phyloP scores from a whole-genome alignment of 2,888 invertebrate species.

The Ditylenchus weischeri region DNA sequence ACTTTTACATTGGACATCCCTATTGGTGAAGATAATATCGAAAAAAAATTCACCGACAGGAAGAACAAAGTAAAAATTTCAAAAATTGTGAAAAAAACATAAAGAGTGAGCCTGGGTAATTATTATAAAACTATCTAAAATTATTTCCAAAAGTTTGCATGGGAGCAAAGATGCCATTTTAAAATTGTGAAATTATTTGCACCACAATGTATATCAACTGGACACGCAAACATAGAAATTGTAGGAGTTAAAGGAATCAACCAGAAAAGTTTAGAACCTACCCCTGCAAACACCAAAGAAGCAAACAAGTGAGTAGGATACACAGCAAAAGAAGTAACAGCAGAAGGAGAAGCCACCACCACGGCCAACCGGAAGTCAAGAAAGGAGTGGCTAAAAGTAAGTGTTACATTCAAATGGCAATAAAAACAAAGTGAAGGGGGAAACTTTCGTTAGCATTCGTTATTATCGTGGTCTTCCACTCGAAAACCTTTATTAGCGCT shows the following conservation, averaged over 20 bases:
- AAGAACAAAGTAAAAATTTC: too few relatives aligned
- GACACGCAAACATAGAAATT: neutral
- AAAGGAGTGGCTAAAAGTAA: conserved; percentile 50
- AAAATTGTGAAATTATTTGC: neutral
- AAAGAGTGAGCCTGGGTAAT: too few relatives aligned
- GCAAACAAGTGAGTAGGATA: conserved; percentile 55
- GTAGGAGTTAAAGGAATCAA: too few relatives aligned
- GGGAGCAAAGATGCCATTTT: too few relatives aligned
- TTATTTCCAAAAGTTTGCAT: neutral
- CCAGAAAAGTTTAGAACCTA: conserved; percentile 25
- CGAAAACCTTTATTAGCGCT: too few relatives aligned
- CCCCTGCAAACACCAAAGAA: conserved; percentile 57
- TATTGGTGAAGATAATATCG: too few relatives aligned
- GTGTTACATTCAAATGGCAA: neutral
- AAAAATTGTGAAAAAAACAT: too few relatives aligned
- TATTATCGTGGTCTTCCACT: too few relatives aligned
- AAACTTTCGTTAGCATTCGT: too few relatives aligned
- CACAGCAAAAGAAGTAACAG: conserved; percentile 55
- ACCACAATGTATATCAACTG: conserved; percentile 13
- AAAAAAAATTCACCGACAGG: too few relatives aligned
- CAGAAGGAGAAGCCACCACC: conserved; percentile 59
- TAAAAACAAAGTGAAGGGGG: neutral
- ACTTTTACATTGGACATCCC: too few relatives aligned
- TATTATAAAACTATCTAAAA: neutral
- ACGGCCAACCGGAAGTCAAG: conserved; percentile 57